phyloP scores from a whole-genome alignment of 2,113 vertebrate species.

The Glareola pratincola region DNA sequence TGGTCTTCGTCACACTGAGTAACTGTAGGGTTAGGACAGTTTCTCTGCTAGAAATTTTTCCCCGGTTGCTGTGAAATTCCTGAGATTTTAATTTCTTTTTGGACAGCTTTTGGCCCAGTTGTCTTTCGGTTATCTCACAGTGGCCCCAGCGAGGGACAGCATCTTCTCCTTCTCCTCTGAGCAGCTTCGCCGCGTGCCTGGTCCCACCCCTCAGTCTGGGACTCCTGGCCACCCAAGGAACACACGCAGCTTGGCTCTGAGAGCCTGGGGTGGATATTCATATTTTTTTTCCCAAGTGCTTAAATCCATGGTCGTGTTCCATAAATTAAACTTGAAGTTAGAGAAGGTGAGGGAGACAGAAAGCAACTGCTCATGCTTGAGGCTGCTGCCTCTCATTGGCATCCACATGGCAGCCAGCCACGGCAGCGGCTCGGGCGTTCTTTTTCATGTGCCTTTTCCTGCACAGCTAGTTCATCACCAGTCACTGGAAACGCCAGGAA shows the following conservation, averaged over 20 bases:
- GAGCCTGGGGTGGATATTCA: background rate
- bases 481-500: background rate
- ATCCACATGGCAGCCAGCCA: background rate
- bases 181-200: background rate
- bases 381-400: background rate
- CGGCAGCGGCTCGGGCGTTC: rapidly evolving
- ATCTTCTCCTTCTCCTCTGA: background rate
- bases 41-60: background rate
- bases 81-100: background rate
- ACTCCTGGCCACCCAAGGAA: background rate
- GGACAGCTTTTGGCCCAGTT: background rate
- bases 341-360: background rate
- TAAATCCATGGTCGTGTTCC: background rate
- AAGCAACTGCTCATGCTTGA: background rate
- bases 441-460: background rate
- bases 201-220: rapidly evolving
- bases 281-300: background rate
- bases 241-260: background rate
- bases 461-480: too few relatives aligned
- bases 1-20: background rate
- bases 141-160: background rate
- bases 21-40: background rate
- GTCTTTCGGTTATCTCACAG: background rate
- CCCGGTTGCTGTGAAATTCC: background rate
- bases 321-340: background rate